Base-by-base conservation (phyloP, 1,140 invertebrate species). In the Trypoxylus dichotomus region DNA sequence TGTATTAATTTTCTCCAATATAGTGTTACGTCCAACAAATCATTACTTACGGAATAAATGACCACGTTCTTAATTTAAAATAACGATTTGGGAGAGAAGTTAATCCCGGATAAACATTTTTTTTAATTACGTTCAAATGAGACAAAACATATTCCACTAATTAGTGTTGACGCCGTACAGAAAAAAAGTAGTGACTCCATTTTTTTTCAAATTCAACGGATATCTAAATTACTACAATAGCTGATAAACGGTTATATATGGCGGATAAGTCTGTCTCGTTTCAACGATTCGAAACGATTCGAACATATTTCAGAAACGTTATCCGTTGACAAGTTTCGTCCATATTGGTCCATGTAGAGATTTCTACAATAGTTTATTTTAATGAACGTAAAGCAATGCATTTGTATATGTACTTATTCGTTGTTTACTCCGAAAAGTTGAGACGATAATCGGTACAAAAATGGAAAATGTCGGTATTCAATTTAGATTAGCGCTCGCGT, bases 161-260 rank as follows among this genome's bases (percentile, higher is more conserved):
- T 54, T 54, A 54, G 19, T 19, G 47, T 19, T 54, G 47, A 54
- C n/a, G 19, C 19, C 32, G 19, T 19, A 54, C 47, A 54, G 47
- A 54, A 54, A 54, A 47, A 19, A 47, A 47, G 15, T 54, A 54
- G 19, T 54, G 47, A 54, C 47, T 54, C 47, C 47, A 54, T 54
- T 54, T 54, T 54, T 54, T 54, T 54, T 6, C 47, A 54, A 54
- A 54, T 54, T 54, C 47, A 54, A 54, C 47, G 15, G 47, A 19
- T 54, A 54, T 54, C 47, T 54, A 54, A 54, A 54, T 54, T 54
- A 54, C 47, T 19, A 54, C 47, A 54, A 54, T 54, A 54, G 47
- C 47, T 54, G 47, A 54, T 54, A 54, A 54, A 54, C 47, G 2
- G 15, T 54, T 54, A 19, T 19, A n/a, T 54, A 54, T 54, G 47